A percentile compares a stretch with the other conserved stretches of the same genome.
phyloP scores from a whole-genome alignment of 1,140 invertebrate species.

The Mycetomoellerius zeteki region DNA sequence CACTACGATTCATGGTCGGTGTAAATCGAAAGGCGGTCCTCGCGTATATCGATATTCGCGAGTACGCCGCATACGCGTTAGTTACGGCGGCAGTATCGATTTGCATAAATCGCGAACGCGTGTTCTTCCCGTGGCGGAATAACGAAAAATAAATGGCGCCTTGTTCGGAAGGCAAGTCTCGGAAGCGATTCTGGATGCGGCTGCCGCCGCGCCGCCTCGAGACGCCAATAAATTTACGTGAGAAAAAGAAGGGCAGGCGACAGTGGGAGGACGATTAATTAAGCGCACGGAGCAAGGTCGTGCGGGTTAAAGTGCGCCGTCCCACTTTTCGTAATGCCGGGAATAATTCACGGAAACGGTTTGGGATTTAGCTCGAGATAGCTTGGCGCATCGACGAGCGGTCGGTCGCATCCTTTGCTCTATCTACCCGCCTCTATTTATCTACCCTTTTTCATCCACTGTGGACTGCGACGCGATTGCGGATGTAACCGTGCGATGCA shows the following conservation, averaged over 20 bases:
- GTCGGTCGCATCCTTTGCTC: conserved; percentile 52
- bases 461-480: conserved; percentile 62
- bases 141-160: conserved; percentile 65
- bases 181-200: conserved; percentile 47
- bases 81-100: conserved; percentile 66
- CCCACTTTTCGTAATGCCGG: conserved; percentile 76
- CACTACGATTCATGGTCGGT: conserved; percentile 1
- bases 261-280: conserved; percentile 70
- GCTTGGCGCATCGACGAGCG: conserved; percentile 66
- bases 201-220: conserved; percentile 30
- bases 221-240: conserved; percentile 72
- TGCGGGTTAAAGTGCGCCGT: conserved; percentile 72
- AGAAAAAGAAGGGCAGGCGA: conserved; percentile 50
- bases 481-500: conserved; percentile 68
- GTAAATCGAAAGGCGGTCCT: conserved; percentile 26
- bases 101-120: conserved; percentile 68
- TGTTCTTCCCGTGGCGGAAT: conserved; percentile 41
- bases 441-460: conserved; percentile 56
- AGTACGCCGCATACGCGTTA: conserved; percentile 29
- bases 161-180: conserved; percentile 48
- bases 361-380: conserved; percentile 72
- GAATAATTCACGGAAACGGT: conserved; percentile 75
- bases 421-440: conserved; percentile 52
- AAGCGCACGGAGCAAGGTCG: conserved; percentile 65
- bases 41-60: conserved; percentile 55